Percentiles rank a stretch among this genome's conserved stretches.
These are phyloP conservation scores for Solen grandis DNA, from an alignment of 1,140 invertebrate species.

Conservation along the genomic window DNA sequence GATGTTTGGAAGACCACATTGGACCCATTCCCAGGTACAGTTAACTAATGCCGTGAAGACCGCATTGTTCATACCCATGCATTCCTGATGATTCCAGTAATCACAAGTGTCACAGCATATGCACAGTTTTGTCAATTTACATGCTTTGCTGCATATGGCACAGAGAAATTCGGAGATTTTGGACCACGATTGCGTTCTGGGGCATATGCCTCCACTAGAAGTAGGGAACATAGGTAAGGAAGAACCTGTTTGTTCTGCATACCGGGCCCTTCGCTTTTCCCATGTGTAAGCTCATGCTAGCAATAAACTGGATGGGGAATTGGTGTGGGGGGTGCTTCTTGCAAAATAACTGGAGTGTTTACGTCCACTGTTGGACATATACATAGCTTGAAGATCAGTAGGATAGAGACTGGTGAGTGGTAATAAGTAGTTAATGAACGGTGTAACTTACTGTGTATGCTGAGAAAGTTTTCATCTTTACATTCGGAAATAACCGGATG, in stretches of 20 bases:
- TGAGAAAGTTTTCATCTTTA: too few species aligned
- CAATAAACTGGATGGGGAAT: too few species aligned
- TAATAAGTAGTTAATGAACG: too few species aligned
- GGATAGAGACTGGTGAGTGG: too few species aligned
- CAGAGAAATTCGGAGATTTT: neutral
- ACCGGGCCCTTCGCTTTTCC: too few species aligned
- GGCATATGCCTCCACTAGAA: neutral
- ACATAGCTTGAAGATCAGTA: neutral
- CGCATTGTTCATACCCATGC: slow-evolving; percentile 10
- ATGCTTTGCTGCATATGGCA: too few species aligned
- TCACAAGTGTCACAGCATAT: slow-evolving; percentile 14
- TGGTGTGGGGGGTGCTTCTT: too few species aligned
- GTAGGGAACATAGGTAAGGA: neutral
- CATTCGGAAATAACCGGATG: too few species aligned
- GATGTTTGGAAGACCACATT: slow-evolving; percentile 32
- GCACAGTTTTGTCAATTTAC: neutral
- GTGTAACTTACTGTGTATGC: too few species aligned
- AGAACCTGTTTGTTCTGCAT: neutral
- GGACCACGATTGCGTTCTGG: neutral
- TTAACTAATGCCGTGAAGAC: slow-evolving; percentile 7
- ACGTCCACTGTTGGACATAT: too few species aligned
- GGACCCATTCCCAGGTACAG: slow-evolving; percentile 22
- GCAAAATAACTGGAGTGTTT: too few species aligned
- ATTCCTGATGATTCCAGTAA: slow-evolving; percentile 17
- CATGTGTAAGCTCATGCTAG: too few species aligned